These are phyloP conservation scores for Ianthella basta DNA, from an alignment of 37 sponge, comb jelly and placozoan species.

Conservation along the genomic window DNA sequence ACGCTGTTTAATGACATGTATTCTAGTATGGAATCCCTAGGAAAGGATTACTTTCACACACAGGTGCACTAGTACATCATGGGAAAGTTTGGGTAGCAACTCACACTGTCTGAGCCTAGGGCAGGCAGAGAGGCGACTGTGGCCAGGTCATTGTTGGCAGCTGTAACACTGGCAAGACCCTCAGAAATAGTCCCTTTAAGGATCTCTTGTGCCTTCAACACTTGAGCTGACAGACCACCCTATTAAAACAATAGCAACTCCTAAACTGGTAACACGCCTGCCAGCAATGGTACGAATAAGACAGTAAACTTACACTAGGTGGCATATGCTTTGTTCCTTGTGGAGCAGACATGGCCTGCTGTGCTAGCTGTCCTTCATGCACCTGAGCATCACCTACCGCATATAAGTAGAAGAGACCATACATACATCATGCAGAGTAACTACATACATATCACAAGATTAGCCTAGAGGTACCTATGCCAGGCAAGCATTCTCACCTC, in stretches of 20 bases:
- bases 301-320: neutral
- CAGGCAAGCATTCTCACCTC: neutral
- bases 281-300: neutral
- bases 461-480: no score
- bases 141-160: slow-evolving; percentile 27
- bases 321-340: slow-evolving; percentile 35
- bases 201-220: slow-evolving; percentile 68
- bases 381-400: slow-evolving; percentile 38
- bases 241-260: neutral
- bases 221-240: slow-evolving; percentile 56
- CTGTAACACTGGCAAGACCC: slow-evolving; percentile 33
- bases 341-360: slow-evolving; percentile 40
- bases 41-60: neutral
- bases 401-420: neutral
- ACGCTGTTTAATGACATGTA: no score
- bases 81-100: neutral
- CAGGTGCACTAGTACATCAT: neutral
- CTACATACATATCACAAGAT: no score
- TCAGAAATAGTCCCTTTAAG: slow-evolving; percentile 54
- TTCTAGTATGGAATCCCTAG: neutral
- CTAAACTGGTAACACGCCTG: neutral
- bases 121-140: slow-evolving; percentile 48
- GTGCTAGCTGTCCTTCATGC: slow-evolving; percentile 33
- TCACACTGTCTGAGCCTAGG: slow-evolving; percentile 74
- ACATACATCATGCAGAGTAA: neutral